These are phyloP conservation scores for Enteromius afrohamiltoni DNA, from an alignment of 2,797 vertebrate genomes.

Conservation along the genomic window DNA sequence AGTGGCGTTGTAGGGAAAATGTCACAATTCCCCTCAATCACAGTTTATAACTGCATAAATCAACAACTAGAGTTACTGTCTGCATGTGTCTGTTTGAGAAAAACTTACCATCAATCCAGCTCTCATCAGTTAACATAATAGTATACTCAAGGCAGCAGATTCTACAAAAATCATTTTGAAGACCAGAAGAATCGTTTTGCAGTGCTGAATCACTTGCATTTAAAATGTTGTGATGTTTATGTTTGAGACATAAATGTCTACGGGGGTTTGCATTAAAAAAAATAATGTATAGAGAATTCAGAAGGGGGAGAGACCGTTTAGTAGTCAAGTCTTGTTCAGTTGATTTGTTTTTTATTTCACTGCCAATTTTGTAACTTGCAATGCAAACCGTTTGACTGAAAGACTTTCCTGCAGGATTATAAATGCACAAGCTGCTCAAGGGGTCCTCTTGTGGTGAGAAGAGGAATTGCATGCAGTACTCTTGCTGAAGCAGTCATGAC, in stretches of 20 bases:
- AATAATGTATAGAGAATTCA: background rate
- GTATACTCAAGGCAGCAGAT: background rate
- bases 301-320: background rate
- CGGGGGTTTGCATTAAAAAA: background rate
- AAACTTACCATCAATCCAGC: background rate
- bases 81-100: background rate
- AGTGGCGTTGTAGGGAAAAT: slow-evolving; percentile 37
- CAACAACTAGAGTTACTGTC: slow-evolving; percentile 6
- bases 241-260: background rate
- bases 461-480: slow-evolving; percentile 21
- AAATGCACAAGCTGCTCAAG: slow-evolving; percentile 59
- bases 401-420: slow-evolving; percentile 50
- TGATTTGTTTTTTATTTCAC: slow-evolving; percentile 23
- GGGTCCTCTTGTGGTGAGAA: slow-evolving; percentile 71
- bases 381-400: slow-evolving; percentile 11
- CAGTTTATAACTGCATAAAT: slow-evolving; percentile 34
- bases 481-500: slow-evolving; percentile 33
- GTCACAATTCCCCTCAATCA: slow-evolving; percentile 27
- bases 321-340: background rate
- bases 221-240: background rate
- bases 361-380: slow-evolving; percentile 15
- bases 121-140: background rate
- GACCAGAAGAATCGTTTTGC: background rate
- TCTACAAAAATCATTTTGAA: background rate
- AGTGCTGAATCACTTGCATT: background rate